These are phyloP conservation scores for Dromiciops gliroides DNA, from an alignment of 2,113 vertebrate species.

Conservation along the genomic window DNA sequence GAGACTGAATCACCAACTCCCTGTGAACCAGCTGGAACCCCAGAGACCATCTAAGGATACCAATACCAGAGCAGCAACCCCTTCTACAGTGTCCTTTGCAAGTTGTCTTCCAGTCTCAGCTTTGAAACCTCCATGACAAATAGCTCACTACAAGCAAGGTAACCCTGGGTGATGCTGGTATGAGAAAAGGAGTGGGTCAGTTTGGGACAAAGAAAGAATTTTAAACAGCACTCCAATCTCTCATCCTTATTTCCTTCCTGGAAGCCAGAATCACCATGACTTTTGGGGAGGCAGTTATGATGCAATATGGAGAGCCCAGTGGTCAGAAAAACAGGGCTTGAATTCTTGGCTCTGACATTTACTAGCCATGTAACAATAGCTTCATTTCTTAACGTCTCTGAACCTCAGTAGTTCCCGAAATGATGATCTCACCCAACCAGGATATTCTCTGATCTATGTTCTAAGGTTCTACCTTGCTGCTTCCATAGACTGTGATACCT, in stretches of 20 bases:
- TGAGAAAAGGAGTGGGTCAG: background rate
- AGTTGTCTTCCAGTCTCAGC: background rate
- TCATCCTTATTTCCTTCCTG: accelerated
- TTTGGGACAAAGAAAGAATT: background rate
- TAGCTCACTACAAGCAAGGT: background rate
- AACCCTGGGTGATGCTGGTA: background rate
- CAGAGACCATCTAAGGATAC: background rate
- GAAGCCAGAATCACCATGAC: accelerated
- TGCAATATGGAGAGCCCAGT: accelerated
- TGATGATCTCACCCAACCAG: accelerated
- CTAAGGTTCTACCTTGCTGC: accelerated
- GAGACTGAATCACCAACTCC: background rate
- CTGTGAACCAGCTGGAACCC: background rate
- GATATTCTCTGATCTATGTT: background rate
- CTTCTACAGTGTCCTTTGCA: background rate
- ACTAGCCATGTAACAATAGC: accelerated
- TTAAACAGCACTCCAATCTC: accelerated
- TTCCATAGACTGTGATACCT: accelerated
- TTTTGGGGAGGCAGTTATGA: accelerated
- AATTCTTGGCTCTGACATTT: accelerated
- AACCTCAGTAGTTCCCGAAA: accelerated
- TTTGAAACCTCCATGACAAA: background rate
- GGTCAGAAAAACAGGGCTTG: background rate
- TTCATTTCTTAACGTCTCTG: accelerated
- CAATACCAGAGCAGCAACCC: background rate